Conservation (phyloP, 1,140 invertebrate species). For the Tetramorium alpestre region DNA sequence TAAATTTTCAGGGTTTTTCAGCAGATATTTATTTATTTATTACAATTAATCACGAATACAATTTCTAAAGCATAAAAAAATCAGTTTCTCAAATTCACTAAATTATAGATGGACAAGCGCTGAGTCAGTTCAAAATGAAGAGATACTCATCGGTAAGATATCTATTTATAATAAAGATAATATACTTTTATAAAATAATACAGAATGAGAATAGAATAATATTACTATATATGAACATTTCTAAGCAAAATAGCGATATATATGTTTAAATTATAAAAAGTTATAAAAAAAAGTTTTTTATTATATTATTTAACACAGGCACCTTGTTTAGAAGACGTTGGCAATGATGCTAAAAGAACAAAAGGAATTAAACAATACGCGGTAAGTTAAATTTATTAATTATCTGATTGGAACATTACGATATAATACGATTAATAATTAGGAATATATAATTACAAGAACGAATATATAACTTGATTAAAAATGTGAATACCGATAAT, state of each 20-base stretch:
- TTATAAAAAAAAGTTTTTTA: background rate
- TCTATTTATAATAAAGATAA: background rate
- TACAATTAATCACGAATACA: background rate
- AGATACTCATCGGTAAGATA: slow-evolving; percentile 68
- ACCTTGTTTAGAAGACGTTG: slow-evolving; percentile 58
- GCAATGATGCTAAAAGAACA: slow-evolving; percentile 40
- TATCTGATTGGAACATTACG: background rate
- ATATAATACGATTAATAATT: too few species aligned
- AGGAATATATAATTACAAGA: background rate
- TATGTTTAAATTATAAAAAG: background rate
- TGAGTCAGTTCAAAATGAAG: slow-evolving; percentile 49
- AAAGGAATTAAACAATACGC: background rate
- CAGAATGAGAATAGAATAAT: background rate
- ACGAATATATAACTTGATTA: background rate
- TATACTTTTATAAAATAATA: slow-evolving; percentile 12
- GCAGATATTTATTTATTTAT: background rate
- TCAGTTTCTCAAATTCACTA: background rate
- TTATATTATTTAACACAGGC: slow-evolving; percentile 38
- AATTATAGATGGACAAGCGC: background rate
- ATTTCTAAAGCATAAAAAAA: background rate
- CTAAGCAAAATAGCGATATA: background rate
- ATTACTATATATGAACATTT: background rate
- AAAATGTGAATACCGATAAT: background rate
- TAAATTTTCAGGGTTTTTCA: background rate
- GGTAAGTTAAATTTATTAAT: slow-evolving; percentile 16